Evolutionary conservation across 2,113 vertebrate species (phyloP).

Genomic region (Sylvilagus bachmani): DNA sequence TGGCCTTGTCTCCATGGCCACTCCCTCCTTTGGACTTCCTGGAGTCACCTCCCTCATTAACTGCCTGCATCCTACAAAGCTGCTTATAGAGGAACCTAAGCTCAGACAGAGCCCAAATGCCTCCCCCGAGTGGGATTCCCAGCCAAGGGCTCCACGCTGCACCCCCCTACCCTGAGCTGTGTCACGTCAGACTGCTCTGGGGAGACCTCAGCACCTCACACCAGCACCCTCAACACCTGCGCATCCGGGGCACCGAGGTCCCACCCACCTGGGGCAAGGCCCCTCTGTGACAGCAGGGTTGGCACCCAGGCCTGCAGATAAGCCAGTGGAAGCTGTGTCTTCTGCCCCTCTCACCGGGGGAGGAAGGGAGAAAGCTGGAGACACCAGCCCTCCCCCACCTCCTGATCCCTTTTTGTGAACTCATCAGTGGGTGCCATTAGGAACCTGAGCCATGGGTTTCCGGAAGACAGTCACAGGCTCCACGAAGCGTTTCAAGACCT

Average conservation of each 20-base stretch:
- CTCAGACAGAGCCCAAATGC: not conserved
- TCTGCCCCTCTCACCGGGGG: not conserved
- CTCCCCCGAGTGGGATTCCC: accelerated
- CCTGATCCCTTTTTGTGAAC: not conserved
- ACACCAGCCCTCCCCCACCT: accelerated
- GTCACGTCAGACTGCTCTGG: not conserved
- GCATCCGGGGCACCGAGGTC: not conserved
- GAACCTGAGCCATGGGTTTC: not conserved
- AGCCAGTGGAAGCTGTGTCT: accelerated
- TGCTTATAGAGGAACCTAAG: not conserved
- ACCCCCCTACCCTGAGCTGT: accelerated
- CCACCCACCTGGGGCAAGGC: not conserved
- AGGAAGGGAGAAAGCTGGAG: too few relatives aligned
- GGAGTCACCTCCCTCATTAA: not conserved
- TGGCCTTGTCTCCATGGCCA: not conserved
- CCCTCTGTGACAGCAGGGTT: not conserved
- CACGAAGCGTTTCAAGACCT: not conserved
- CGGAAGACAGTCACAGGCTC: accelerated
- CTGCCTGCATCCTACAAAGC: too few relatives aligned
- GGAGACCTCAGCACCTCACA: not conserved
- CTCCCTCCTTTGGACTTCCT: not conserved
- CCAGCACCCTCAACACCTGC: not conserved
- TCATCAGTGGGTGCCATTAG: accelerated
- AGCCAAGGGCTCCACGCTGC: not conserved
- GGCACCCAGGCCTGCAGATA: accelerated